phyloP scores from a whole-genome alignment of 53 echinoderm and acorn worm species.

The Mesocentrotus franciscanus region DNA sequence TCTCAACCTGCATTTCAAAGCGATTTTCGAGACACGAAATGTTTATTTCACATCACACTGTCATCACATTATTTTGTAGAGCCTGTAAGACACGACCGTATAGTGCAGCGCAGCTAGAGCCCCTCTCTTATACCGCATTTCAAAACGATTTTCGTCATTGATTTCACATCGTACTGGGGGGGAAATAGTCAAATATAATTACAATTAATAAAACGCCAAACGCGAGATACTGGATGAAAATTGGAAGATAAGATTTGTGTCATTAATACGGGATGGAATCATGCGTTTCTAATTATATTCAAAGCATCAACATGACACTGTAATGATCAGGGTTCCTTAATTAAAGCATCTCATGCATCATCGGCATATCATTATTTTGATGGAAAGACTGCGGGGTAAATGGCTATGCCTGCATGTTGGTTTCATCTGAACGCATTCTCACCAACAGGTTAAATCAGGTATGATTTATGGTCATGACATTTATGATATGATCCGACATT shows the following conservation, averaged over 20 bases:
- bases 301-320: background rate
- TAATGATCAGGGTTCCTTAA: background rate
- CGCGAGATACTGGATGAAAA: no score
- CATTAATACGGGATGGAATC: background rate
- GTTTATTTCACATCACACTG: background rate
- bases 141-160: no score
- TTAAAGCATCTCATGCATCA: no score
- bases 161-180: no score
- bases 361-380: background rate
- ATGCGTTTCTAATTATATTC: background rate
- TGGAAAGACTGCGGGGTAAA: background rate
- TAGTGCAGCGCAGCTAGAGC: no score
- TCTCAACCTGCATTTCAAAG: background rate
- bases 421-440: background rate
- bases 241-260: background rate
- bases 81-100: no score
- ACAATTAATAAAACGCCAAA: no score
- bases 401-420: background rate
- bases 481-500: constrained; percentile 25
- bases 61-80: no score
- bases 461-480: constrained; percentile 7
- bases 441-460: constrained; percentile 36
- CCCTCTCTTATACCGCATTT: no score
- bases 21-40: background rate
- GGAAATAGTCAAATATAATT: no score